Conservation (phyloP, 1,140 invertebrate species). For the Pseudomyrmex pallidus region DNA sequence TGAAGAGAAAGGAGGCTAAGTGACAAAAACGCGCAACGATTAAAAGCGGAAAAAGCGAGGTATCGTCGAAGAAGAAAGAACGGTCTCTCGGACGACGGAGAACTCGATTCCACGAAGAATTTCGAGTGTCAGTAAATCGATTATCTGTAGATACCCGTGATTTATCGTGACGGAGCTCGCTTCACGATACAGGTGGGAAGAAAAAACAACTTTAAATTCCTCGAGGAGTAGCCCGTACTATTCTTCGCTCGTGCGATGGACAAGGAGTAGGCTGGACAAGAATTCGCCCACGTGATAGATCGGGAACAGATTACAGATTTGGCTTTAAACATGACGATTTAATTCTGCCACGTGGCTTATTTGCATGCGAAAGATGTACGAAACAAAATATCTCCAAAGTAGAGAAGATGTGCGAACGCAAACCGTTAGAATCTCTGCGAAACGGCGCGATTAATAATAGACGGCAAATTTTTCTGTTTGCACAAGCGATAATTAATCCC, state of each 20-base stretch:
- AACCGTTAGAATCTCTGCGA: conserved; percentile 61
- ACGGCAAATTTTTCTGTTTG: conserved; percentile 56
- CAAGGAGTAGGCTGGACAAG: conserved; percentile 41
- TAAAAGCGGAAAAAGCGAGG: not conserved
- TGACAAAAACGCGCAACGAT: conserved; percentile 31
- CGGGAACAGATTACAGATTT: conserved; percentile 68
- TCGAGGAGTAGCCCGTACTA: conserved; percentile 48
- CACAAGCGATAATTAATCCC: conserved; percentile 65
- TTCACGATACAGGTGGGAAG: conserved; percentile 67
- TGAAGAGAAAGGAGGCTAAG: not conserved
- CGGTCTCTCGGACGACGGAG: not conserved
- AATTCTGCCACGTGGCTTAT: conserved; percentile 54
- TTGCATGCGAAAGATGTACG: conserved; percentile 42
- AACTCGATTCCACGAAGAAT: conserved; percentile 52
- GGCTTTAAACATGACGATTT: conserved; percentile 58
- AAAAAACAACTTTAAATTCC: conserved; percentile 65
- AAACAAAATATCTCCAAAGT: conserved; percentile 32
- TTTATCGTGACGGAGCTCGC: conserved; percentile 61
- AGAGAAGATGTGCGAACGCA: conserved; percentile 18
- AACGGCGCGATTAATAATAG: conserved; percentile 66
- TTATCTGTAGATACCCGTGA: conserved; percentile 70
- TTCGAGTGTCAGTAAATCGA: conserved; percentile 69
- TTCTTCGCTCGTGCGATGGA: not conserved
- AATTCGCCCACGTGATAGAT: conserved; percentile 67
- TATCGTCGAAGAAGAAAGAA: not conserved